phyloP scores from a whole-genome alignment of 2,888 invertebrate genomes.

The Lysandra coridon region DNA sequence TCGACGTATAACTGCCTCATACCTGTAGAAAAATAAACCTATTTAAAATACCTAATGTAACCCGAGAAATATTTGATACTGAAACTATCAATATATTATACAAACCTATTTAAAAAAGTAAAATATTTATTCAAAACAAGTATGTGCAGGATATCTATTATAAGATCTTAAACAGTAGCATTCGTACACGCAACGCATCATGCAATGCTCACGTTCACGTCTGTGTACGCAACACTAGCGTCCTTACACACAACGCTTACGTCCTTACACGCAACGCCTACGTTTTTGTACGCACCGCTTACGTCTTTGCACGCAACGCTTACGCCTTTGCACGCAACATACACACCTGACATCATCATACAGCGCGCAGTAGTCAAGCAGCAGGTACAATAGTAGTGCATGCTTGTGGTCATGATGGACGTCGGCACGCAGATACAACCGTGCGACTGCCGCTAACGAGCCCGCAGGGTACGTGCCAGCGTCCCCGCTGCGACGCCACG shows the following conservation, averaged over 20 bases:
- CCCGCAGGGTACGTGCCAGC: conserved; percentile 90
- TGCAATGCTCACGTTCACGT: background rate
- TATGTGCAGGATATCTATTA: background rate
- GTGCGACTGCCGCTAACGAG: conserved; percentile 88
- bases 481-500: conserved; percentile 72
- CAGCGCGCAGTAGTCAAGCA: conserved; percentile 89
- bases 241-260: background rate
- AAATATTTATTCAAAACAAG: background rate
- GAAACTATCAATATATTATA: no score
- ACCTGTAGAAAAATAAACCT: conserved; percentile 53
- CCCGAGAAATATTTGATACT: background rate
- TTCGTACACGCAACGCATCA: background rate
- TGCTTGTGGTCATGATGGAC: conserved; percentile 87
- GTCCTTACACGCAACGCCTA: background rate
- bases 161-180: background rate
- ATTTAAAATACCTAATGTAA: background rate
- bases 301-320: background rate
- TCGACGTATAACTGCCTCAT: conserved; percentile 83
- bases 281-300: background rate
- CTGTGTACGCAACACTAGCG: background rate
- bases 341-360: conserved; percentile 81
- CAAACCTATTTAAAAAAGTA: background rate
- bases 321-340: background rate
- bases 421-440: conserved; percentile 86
- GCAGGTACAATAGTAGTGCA: conserved; percentile 88